Evolutionary conservation across 53 echinoderm and acorn worm genomes (phyloP).

Genomic region (Glandiceps talaboti): DNA sequence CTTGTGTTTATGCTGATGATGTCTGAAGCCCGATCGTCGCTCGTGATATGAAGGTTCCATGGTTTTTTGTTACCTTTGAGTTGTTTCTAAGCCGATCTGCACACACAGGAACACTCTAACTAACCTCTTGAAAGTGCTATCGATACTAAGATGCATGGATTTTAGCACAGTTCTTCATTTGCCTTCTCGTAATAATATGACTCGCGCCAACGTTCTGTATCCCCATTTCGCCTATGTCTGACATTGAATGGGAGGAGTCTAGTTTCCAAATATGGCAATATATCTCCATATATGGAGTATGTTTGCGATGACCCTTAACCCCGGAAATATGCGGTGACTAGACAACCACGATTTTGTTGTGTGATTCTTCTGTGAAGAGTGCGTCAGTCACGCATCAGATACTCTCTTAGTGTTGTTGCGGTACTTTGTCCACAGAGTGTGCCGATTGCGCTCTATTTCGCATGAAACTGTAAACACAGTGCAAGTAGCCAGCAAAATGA

Average conservation of each 20-base stretch:
- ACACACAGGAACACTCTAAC: neutral
- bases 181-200: neutral
- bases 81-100: neutral
- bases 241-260: neutral
- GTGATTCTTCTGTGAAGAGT: too few relatives aligned
- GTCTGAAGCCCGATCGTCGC: conserved; percentile 16
- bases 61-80: neutral
- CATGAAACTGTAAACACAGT: too few relatives aligned
- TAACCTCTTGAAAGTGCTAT: neutral
- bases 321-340: too few relatives aligned
- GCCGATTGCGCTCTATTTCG: too few relatives aligned
- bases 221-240: neutral
- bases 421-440: too few relatives aligned
- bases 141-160: neutral
- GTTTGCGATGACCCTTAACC: too few relatives aligned
- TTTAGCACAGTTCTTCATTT: neutral
- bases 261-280: neutral
- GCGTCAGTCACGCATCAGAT: too few relatives aligned
- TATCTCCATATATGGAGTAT: neutral
- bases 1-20: conserved; percentile 81
- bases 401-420: too few relatives aligned
- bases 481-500: too few relatives aligned
- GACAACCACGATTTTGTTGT: too few relatives aligned
- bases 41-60: neutral
- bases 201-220: neutral